Base-by-base conservation (phyloP, 2,888 invertebrate species). In the Lacanobia wlatinum region DNA sequence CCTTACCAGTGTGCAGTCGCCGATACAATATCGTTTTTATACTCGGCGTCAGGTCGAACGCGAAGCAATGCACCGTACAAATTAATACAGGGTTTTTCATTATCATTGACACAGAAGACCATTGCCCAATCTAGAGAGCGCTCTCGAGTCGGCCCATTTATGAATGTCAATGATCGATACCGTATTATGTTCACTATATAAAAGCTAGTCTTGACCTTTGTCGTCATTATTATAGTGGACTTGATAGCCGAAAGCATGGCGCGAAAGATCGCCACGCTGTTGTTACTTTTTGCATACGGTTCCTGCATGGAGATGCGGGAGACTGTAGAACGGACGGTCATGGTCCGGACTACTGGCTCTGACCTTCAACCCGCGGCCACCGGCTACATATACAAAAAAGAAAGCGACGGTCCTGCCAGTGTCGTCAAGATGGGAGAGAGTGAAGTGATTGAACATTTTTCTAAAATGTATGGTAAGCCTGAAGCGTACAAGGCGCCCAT, bases 301-400 rank as follows among this genome's bases (percentile, higher is more conserved):
- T 89, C 91, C 84, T 93, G 94, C 84, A 94, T 95, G 93, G 93
- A 95, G 84, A 95, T 94, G 94, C 91, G 92, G 84, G 96, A 96
- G 87, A 96, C 96, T 6, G 95, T 96, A 2, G 94, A 96, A 79
- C 90, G 96, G 80, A 96, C 96, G 95, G 96, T 96, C 46, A 95
- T 97, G 93, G 96, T 96, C 55, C 94, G 97, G 68, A 96, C 96
- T 72, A 94, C 96, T 0, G 96, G 96, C 56, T 96, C 96, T 8
- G 97, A 97, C 88, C 96, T 97, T 50, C 97, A 96, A 77, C 96
- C 96, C 0, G 97, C 97, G 0, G 97, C 97, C 0, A 96, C 96
- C 0, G 97, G 97, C 1, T 97, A 96, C 89, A 95, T 96, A 52
- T 96, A 96, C 88, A 95, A 95, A 80, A 96, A 96, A 86, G 94